Evolutionary conservation across 1,140 invertebrate species (phyloP), one percentile per base, ranked within the genome.

Genomic region (Caenorhabditis tropicalis): DNA sequence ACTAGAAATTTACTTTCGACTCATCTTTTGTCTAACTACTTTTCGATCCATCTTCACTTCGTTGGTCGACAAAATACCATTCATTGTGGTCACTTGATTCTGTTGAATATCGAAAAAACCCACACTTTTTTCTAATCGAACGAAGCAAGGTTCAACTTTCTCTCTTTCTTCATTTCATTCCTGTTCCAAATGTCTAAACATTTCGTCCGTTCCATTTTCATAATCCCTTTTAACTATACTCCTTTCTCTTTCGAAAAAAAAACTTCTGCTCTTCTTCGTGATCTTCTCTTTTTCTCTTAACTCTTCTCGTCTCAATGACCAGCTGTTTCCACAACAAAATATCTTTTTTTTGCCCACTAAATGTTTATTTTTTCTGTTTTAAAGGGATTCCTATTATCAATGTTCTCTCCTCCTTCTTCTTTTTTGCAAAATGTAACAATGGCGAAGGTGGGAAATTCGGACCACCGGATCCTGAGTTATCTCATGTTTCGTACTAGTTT

Each of bases 401-500:
- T 65, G 24, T 56, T 24, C n/a, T 56, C 27, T 29, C 19, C 19
- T 65, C 16, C 29, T 29, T 27, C 27, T 58, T 29, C 16, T 58
- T 58, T 58, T 58, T 29, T 29, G 1, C 27, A 16, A 58, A 7
- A 29, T 33, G 58, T 65, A 65, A 65, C 29, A 65, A 65, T 33
- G 2, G 16, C 4, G 36, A 65, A 65, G 31, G 31, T 65, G 58
- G 19, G 58, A 65, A 36, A 65, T 33, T 9, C 29, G 31, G 58
- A 65, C 58, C 58, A 33, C 65, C 65, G 10, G 7, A 31, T 39
- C 19, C 12, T 19, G 4, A 16, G 2, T 74, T 9, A 31, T 74
- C 16, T 74, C 65, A 74, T 74, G 65, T 74, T 74, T 74, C 65
- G 65, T 74, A 74, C 65, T 74, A 74, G 65, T 74, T 74, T 74